A percentile compares a stretch with the other conserved stretches of the same genome.
These are phyloP conservation scores for Thunnus maccoyii DNA, from an alignment of 2,113 vertebrate species.

Conservation along the genomic window DNA sequence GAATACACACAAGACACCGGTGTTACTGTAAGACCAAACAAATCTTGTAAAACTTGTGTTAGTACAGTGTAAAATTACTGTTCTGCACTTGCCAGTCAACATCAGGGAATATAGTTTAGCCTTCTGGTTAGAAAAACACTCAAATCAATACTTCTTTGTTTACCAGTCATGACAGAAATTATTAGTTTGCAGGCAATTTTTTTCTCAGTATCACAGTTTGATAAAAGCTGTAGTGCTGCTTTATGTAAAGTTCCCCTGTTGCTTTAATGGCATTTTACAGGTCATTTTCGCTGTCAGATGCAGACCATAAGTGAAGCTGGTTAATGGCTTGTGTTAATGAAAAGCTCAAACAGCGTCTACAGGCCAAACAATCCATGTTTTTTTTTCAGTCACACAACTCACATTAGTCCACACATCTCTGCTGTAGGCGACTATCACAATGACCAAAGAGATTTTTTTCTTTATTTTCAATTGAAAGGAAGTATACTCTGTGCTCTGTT, in stretches of 20 bases:
- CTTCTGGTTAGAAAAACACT: not conserved
- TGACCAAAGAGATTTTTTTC: not conserved
- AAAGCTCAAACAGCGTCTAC: constrained; percentile 2
- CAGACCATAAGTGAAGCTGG: not conserved
- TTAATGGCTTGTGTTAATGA: constrained; percentile 27
- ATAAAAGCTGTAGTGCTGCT: not conserved
- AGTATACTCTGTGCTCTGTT: not conserved
- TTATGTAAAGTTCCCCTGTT: constrained; percentile 14
- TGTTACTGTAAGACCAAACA: constrained; percentile 5
- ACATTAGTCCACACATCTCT: not conserved
- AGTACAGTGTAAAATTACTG: not conserved
- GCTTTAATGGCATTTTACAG: constrained; percentile 34
- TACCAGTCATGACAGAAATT: fast-evolving
- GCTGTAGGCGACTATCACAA: not conserved
- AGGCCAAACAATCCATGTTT: not conserved
- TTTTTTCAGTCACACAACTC: not conserved
- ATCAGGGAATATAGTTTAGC: not conserved
- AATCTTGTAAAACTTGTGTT: not conserved
- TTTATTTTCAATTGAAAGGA: not conserved
- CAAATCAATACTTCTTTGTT: constrained; percentile 9
- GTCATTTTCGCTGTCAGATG: constrained; percentile 27
- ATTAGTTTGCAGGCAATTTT: not conserved
- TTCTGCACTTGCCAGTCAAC: not conserved
- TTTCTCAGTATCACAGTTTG: constrained; percentile 5
- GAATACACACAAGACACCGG: not conserved